phyloP scores from a whole-genome alignment of 2,888 invertebrate species.

The Drosophila kuntzei region DNA sequence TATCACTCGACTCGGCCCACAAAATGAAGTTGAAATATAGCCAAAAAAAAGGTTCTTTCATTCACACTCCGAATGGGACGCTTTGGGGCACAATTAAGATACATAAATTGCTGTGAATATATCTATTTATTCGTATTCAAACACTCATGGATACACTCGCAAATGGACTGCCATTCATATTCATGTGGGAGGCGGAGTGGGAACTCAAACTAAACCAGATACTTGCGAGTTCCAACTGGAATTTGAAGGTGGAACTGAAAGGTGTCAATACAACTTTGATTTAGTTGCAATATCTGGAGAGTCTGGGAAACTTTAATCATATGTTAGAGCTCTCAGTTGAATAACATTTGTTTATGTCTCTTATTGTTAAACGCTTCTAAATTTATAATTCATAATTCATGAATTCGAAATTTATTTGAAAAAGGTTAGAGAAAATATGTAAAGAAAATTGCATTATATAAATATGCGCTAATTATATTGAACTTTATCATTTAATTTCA shows the following conservation, averaged over 20 bases:
- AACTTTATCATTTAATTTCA: no score
- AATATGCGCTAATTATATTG: no score
- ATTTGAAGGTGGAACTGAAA: slow-evolving; percentile 9
- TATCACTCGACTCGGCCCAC: slow-evolving; percentile 8
- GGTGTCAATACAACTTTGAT: slow-evolving; percentile 38
- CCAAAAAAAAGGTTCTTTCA: slow-evolving; percentile 41
- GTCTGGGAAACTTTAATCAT: slow-evolving; percentile 1
- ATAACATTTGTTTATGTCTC: neutral
- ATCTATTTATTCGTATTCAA: slow-evolving; percentile 40
- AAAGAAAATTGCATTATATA: neutral
- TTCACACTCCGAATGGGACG: slow-evolving; percentile 35
- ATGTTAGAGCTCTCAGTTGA: neutral
- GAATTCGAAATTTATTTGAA: neutral
- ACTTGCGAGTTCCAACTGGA: slow-evolving; percentile 9
- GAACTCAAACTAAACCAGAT: slow-evolving; percentile 3
- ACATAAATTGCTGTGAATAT: slow-evolving; percentile 64
- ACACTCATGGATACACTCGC: slow-evolving; percentile 18
- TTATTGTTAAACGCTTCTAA: neutral
- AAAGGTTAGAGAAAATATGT: neutral
- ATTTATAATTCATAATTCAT: neutral
- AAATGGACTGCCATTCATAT: slow-evolving; percentile 47
- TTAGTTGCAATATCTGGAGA: slow-evolving; percentile 8
- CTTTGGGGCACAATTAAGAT: slow-evolving; percentile 48
- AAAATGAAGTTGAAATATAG: slow-evolving; percentile 19
- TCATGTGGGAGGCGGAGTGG: slow-evolving; percentile 23